These are phyloP conservation scores for Amphiprion ocellaris DNA, from an alignment of 2,113 vertebrate genomes.

Conservation along the genomic window DNA sequence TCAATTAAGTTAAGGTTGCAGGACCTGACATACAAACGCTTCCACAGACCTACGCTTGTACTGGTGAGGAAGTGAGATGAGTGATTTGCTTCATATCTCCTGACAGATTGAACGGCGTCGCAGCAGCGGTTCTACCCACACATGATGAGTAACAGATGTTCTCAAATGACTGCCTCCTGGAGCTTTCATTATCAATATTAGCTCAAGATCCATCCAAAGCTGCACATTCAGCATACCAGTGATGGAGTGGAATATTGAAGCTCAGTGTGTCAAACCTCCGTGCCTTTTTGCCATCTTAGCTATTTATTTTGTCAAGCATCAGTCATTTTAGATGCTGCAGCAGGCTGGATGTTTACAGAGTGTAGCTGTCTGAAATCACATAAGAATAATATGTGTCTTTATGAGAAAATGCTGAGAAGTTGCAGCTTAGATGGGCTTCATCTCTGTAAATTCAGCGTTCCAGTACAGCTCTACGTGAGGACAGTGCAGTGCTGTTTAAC, in stretches of 20 bases:
- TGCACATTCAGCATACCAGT: constrained; percentile 20
- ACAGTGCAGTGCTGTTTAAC: neutral
- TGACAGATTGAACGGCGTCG: constrained; percentile 25
- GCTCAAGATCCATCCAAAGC: constrained; percentile 1
- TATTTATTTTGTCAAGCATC: neutral
- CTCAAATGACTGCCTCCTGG: constrained; percentile 38
- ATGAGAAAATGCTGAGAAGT: neutral
- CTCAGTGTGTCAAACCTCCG: neutral
- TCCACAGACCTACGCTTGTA: neutral
- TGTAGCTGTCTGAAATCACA: neutral
- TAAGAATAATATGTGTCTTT: neutral
- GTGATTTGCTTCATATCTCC: neutral
- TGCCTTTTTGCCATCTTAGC: neutral
- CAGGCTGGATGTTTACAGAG: neutral
- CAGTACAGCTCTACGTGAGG: neutral
- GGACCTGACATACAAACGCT: neutral
- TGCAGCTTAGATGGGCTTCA: neutral
- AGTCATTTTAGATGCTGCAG: neutral
- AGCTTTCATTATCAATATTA: constrained; percentile 47
- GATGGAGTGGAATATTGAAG: neutral
- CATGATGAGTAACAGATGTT: constrained; percentile 54
- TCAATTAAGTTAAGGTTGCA: neutral
- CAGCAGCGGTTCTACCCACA: neutral
- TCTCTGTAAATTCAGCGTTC: neutral
- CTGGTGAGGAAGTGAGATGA: neutral